phyloP scores from a whole-genome alignment of 1,140 invertebrate genomes.

The Pogonomyrmex californicus region DNA sequence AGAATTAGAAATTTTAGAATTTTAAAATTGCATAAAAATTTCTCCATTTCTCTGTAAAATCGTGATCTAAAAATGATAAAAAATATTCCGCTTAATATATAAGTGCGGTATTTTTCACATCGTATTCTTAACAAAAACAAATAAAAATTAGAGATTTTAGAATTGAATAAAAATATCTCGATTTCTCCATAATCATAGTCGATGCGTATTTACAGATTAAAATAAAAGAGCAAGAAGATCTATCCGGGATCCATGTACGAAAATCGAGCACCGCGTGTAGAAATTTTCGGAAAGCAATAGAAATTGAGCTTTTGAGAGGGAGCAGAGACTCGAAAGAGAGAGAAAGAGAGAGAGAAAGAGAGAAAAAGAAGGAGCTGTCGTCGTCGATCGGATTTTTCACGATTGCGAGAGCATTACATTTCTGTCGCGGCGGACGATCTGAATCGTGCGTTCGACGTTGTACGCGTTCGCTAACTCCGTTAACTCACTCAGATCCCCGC shows the following conservation, averaged over 20 bases:
- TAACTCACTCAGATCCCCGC: constrained; percentile 41
- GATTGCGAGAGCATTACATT: constrained; percentile 44
- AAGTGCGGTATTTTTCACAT: not conserved
- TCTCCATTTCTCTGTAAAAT: too few relatives aligned
- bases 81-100: not conserved
- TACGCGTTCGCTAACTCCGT: constrained; percentile 11
- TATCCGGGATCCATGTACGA: not conserved
- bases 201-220: not conserved
- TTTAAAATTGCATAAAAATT: too few relatives aligned
- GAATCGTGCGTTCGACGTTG: constrained; percentile 7
- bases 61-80: not conserved
- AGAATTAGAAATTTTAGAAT: too few relatives aligned
- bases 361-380: constrained; percentile 1
- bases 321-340: not conserved
- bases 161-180: not conserved
- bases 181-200: not conserved
- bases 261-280: constrained; percentile 9
- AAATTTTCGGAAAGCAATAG: not conserved
- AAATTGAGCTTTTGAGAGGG: not conserved
- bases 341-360: not conserved
- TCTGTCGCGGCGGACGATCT: constrained; percentile 34
- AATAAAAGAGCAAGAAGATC: constrained; percentile 9
- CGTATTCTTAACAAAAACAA: not conserved
- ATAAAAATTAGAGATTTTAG: not conserved
- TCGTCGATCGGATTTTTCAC: constrained; percentile 30